Evolutionary conservation across 2,888 invertebrate species (phyloP).

Genomic region (Thumatha senex): DNA sequence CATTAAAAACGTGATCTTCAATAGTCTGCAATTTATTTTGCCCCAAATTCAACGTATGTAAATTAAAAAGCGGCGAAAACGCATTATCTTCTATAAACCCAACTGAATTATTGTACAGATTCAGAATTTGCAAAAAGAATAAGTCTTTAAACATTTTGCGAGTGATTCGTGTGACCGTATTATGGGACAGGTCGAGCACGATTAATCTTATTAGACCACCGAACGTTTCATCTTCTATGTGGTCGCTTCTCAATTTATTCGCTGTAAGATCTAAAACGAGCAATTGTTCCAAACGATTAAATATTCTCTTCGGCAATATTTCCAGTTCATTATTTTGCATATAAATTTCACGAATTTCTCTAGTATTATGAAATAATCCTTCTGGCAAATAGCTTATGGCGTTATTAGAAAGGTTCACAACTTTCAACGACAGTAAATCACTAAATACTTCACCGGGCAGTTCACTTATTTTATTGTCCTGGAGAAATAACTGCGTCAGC

Average conservation of each 20-base stretch:
- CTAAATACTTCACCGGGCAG: conserved; percentile 90
- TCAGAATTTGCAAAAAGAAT: conserved; percentile 93
- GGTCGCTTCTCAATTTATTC: conserved; percentile 93
- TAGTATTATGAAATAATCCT: conserved; percentile 90
- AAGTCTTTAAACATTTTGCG: conserved; percentile 93
- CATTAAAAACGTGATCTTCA: conserved; percentile 92
- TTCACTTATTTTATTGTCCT: conserved; percentile 92
- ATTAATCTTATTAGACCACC: conserved; percentile 93
- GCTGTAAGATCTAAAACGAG: conserved; percentile 93
- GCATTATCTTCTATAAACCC: conserved; percentile 93
- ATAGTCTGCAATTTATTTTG: conserved; percentile 92
- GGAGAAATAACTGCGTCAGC: conserved; percentile 90
- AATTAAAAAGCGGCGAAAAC: conserved; percentile 93
- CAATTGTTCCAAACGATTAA: conserved; percentile 93
- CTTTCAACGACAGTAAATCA: conserved; percentile 90
- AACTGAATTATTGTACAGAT: conserved; percentile 93
- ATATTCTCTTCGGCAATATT: conserved; percentile 91
- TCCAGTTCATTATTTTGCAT: conserved; percentile 93
- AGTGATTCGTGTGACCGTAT: conserved; percentile 90
- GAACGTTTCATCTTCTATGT: conserved; percentile 94
- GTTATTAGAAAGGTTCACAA: conserved; percentile 94
- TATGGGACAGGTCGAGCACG: conserved; percentile 93
- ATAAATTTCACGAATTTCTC: conserved; percentile 92
- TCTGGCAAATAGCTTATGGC: conserved; percentile 91
- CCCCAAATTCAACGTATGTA: conserved; percentile 94